These are phyloP conservation scores for Celastrina argiolus DNA, from an alignment of 2,888 invertebrate species.

Conservation along the genomic window DNA sequence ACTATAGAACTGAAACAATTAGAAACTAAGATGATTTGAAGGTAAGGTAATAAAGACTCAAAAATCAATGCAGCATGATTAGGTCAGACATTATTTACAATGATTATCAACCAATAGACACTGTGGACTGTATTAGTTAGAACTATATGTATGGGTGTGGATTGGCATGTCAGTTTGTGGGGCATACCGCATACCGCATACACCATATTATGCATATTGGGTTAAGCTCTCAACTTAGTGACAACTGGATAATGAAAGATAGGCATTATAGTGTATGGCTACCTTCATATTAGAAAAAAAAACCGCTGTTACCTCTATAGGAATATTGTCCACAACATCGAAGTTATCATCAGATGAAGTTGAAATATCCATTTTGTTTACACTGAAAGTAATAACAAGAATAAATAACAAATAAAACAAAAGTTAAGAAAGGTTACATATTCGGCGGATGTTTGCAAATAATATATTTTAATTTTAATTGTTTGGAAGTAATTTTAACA, in stretches of 20 bases:
- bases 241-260: too few relatives aligned
- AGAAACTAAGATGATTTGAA: not conserved
- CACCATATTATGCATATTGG: too few relatives aligned
- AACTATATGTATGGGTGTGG: too few relatives aligned
- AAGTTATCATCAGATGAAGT: conserved; percentile 12
- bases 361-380: conserved; percentile 13
- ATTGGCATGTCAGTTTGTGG: too few relatives aligned
- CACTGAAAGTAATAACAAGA: not conserved
- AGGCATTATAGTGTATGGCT: too few relatives aligned
- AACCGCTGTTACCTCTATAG: not conserved
- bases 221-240: too few relatives aligned
- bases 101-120: too few relatives aligned
- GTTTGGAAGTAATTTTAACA: not conserved
- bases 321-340: not conserved
- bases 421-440: not conserved
- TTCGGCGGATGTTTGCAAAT: not conserved
- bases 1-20: conserved; percentile 40
- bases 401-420: not conserved
- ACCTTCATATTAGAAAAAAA: too few relatives aligned
- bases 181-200: too few relatives aligned
- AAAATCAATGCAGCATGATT: not conserved
- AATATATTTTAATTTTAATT: not conserved
- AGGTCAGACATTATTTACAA: not conserved
- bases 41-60: not conserved
- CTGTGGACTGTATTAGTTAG: too few relatives aligned